Evolutionary conservation across 2,888 invertebrate species (phyloP), one percentile per base, ranked within the genome.

Genomic region (Drosophila phalerata): DNA sequence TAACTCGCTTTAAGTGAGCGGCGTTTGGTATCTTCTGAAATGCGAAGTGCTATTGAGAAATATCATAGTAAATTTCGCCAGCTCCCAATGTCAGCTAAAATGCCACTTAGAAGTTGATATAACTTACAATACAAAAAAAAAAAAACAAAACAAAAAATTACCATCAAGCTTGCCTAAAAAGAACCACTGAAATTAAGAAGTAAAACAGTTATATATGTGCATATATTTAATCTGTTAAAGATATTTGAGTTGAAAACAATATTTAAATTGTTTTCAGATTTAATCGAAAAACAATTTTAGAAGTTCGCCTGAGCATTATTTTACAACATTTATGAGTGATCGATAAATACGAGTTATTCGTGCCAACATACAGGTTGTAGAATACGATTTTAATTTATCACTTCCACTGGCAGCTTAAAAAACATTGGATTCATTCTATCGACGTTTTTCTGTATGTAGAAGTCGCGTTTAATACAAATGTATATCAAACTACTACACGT

Each of bases 1-100:
- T 72, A 63, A 71, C 82, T 77, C 47, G 79, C 73, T 77, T 81
- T 65, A 69, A 74, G 70, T 61, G 63, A 64, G 60, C 43, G 65
- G 48, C 40, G 43, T 45, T 47, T 49, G 48, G 48, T 52, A 49
- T 64, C 64, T 64, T 64, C 55, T 49, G n/a, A 55, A 64, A 57
- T 74, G 61, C 65, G 19, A 69, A 65, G 73, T 73, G 73, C 57
- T 65, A 48, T 73, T 67, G 52, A 63, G 67, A 47, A 67, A 73
- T 73, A 73, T 72, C 48, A 56, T 72, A 42, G 67, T 38, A 55
- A 73, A 72, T 67, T 72, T 63, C 62, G 67, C 49, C 45, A 57
- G 64, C 57, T 37, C 43, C 49, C 25, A 51, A 62, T 66, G 52
- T 25, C 51, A 56, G 58, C 56, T 45, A 48, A 58, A 58, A 40